Conservation (phyloP, 2,113 vertebrate genomes). For the Scomber scombrus region DNA sequence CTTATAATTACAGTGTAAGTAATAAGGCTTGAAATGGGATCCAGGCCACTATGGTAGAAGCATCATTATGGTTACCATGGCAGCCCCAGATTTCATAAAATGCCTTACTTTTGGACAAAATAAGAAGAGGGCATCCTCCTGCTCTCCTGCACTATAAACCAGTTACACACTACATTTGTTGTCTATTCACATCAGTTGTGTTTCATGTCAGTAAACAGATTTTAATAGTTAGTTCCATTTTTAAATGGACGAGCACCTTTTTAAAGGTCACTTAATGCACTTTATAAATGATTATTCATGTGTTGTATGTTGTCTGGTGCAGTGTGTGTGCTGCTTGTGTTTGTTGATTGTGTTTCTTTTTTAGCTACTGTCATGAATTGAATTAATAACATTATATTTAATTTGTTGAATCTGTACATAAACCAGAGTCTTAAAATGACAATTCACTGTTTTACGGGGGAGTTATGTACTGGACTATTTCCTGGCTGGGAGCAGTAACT, state of each 20-base stretch:
- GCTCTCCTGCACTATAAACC: background rate
- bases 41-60: background rate
- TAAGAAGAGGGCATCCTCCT: background rate
- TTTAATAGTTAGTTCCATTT: background rate
- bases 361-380: too few species aligned
- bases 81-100: background rate
- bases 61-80: background rate
- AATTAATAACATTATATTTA: too few species aligned
- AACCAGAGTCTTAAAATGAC: background rate
- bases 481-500: too few species aligned
- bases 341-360: too few species aligned
- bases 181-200: background rate
- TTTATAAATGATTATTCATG: too few species aligned
- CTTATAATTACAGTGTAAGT: constrained; percentile 17
- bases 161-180: background rate
- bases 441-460: too few species aligned
- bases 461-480: background rate
- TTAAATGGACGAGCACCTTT: background rate
- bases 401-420: background rate
- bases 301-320: too few species aligned
- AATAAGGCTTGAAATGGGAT: background rate
- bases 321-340: too few species aligned
- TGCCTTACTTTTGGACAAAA: background rate
- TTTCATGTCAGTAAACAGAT: background rate
- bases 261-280: background rate